phyloP scores from a whole-genome alignment of 2,888 invertebrate genomes.

The Mythimna albipuncta region DNA sequence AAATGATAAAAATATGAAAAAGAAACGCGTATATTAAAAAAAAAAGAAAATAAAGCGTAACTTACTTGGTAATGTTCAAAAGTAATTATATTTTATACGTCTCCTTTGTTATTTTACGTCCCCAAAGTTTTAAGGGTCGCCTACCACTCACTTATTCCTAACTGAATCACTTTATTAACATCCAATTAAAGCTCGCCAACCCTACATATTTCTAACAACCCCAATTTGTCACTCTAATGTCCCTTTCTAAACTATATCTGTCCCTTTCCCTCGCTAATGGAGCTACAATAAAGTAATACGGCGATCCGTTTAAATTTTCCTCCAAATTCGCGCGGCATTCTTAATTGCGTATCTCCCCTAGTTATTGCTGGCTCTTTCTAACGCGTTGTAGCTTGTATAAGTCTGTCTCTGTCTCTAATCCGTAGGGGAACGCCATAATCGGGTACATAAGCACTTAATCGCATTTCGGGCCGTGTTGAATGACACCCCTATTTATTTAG shows the following conservation, averaged over 20 bases:
- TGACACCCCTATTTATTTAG: slow-evolving; percentile 87
- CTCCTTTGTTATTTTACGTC: slow-evolving; percentile 6
- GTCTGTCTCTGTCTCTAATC: slow-evolving; percentile 77
- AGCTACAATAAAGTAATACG: slow-evolving; percentile 90
- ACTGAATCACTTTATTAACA: slow-evolving; percentile 67
- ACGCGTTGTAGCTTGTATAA: slow-evolving; percentile 51
- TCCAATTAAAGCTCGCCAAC: slow-evolving; percentile 64
- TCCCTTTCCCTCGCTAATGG: slow-evolving; percentile 85
- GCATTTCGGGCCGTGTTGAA: slow-evolving; percentile 86
- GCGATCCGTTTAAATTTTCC: slow-evolving; percentile 89
- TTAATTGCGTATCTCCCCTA: slow-evolving; percentile 88
- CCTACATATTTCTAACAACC: slow-evolving; percentile 72
- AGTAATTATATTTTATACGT: background rate
- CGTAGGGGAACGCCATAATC: slow-evolving; percentile 83
- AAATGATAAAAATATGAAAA: background rate
- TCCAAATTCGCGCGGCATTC: slow-evolving; percentile 87
- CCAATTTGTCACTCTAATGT: slow-evolving; percentile 77
- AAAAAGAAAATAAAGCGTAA: background rate
- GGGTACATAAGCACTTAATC: slow-evolving; percentile 90
- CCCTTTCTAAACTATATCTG: slow-evolving; percentile 67
- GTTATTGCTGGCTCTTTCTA: slow-evolving; percentile 70
- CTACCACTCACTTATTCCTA: slow-evolving; percentile 47
- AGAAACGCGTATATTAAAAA: too few species aligned
- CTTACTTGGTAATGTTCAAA: background rate
- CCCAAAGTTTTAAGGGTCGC: slow-evolving; percentile 23